Base-by-base conservation (phyloP, 2,888 invertebrate genomes). In the Lepidochitona cinerea region DNA sequence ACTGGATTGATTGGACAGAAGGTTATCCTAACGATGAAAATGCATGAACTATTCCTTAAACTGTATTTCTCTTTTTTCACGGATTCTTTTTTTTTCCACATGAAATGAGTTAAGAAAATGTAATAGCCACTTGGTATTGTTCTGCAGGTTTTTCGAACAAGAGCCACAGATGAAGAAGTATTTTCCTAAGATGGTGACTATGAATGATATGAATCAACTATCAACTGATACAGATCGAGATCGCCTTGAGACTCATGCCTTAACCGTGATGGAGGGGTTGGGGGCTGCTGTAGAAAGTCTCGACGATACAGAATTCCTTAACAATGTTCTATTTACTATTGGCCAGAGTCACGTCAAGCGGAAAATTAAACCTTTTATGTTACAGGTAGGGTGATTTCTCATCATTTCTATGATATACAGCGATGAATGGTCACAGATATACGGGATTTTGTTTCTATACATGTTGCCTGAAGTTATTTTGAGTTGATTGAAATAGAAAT, bases 281-380 rank as follows among this genome's bases (percentile, higher is more conserved):
- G 80, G 80, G 18, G 80, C 80, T 14, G 78, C 80, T 12, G 80
- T 79, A n/a, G 80, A 80, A 59, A 78, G 75, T 53, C 75, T 80
- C 23, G 80, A 79, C 9, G 79, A 80, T 68, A 71, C 79, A 14
- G 72, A 64, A 0, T 66, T 75, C 29, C 75, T 80, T 18, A 70
- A 70, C 23, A 69, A 59, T 23, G 70, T 80, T 32, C 71, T 80
- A 18, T 59, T 74, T 18, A 74, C 80, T 2, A 73, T 80, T 14
- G 80, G 80, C 12, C 76, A 76, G 54, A 76, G 76, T 12, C 80
- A 80, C 72, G 72, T 67, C 33, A 53, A 69, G 6, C 71, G 77
- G 35, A 52, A 68, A 37, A 77, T 80, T 36, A 77, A 73, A 66
- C 69, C 72, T 1, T 69, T 68, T 18, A 68, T 68, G 68, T 36